phyloP scores from a whole-genome alignment of 2,113 vertebrate genomes.

The Platysteira castanea region DNA sequence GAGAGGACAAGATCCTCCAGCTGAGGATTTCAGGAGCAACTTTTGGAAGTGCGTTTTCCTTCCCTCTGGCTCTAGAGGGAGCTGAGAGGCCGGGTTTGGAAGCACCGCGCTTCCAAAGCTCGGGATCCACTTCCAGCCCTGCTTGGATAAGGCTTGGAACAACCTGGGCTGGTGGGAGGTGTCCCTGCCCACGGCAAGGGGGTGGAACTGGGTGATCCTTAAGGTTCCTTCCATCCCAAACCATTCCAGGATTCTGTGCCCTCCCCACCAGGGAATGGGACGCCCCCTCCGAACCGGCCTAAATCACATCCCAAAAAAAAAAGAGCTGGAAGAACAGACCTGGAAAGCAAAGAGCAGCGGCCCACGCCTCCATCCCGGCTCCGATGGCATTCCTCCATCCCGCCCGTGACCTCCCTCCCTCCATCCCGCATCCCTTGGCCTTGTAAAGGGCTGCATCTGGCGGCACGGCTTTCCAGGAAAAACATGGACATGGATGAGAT shows the following conservation, averaged over 20 bases:
- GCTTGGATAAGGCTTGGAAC: neutral
- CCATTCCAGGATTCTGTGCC: neutral
- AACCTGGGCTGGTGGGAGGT: neutral
- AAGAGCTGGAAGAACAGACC: neutral
- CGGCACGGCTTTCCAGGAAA: neutral
- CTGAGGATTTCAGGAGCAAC: neutral
- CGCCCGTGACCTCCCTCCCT: neutral
- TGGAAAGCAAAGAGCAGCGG: neutral
- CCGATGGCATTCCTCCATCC: neutral
- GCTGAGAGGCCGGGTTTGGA: neutral
- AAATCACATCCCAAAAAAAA: neutral
- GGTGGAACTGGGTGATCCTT: neutral
- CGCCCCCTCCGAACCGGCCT: neutral
- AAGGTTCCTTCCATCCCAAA: neutral
- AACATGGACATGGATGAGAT: neutral
- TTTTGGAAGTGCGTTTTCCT: neutral
- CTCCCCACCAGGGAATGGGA: neutral
- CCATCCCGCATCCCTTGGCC: neutral
- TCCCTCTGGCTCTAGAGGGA: slow-evolving; percentile 15
- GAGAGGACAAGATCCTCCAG: neutral
- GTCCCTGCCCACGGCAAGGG: neutral
- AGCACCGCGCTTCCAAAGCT: neutral
- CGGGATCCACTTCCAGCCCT: neutral
- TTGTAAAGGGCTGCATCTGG: neutral
- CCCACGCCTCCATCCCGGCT: rapidly evolving